These are phyloP conservation scores for Rhagonycha lutea DNA, from an alignment of 2,888 invertebrate genomes.

Conservation along the genomic window DNA sequence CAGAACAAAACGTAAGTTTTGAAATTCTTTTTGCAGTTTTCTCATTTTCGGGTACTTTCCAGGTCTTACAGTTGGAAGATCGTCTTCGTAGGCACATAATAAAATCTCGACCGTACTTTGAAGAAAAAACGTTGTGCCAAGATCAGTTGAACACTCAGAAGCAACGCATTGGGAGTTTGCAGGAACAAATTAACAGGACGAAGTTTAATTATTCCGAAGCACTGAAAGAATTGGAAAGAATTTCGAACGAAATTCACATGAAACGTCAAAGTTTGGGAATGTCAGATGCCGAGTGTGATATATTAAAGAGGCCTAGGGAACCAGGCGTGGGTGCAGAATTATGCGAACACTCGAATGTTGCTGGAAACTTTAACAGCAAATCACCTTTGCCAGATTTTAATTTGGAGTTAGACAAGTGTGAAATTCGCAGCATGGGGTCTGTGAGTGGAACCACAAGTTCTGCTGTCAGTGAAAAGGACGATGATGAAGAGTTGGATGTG, in stretches of 20 bases:
- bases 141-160: slow-evolving; percentile 85
- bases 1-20: slow-evolving; percentile 71
- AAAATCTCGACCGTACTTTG: slow-evolving; percentile 89
- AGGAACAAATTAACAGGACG: slow-evolving; percentile 76
- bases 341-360: slow-evolving; percentile 38
- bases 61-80: slow-evolving; percentile 79
- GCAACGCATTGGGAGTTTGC: slow-evolving; percentile 78
- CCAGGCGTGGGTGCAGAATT: slow-evolving; percentile 70
- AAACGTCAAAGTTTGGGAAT: slow-evolving; percentile 60
- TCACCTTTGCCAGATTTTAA: slow-evolving; percentile 57
- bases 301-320: slow-evolving; percentile 61
- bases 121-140: slow-evolving; percentile 85
- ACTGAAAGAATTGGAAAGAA: slow-evolving; percentile 81
- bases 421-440: slow-evolving; percentile 60
- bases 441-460: slow-evolving; percentile 59
- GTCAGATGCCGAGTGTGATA: slow-evolving; percentile 48
- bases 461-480: slow-evolving; percentile 58
- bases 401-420: slow-evolving; percentile 63
- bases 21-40: background rate
- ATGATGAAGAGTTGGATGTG: slow-evolving; percentile 48
- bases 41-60: background rate
- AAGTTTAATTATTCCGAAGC: slow-evolving; percentile 83
- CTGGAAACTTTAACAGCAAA: slow-evolving; percentile 24
- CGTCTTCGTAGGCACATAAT: slow-evolving; percentile 79
- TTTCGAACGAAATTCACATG: slow-evolving; percentile 88